Evolutionary conservation across 2,113 vertebrate species (phyloP).

Genomic region (Sylvietta virens): DNA sequence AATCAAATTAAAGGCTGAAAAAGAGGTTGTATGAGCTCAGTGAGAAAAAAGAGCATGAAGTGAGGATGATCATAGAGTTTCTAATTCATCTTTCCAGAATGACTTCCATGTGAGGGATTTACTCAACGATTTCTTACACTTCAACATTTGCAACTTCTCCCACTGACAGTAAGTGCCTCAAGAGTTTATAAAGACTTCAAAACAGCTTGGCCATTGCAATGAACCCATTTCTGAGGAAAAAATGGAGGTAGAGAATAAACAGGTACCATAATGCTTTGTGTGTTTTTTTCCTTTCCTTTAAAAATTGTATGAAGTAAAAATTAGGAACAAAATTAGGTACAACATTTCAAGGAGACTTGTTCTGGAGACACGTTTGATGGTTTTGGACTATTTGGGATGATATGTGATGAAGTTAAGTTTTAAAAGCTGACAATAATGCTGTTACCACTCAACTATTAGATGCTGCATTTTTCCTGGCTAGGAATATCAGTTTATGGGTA

Average conservation of each 20-base stretch:
- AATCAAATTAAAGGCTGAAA: neutral
- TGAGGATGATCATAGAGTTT: neutral
- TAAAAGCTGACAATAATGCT: neutral
- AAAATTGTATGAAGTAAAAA: neutral
- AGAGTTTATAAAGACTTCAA: neutral
- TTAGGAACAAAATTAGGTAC: neutral
- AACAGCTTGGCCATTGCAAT: neutral
- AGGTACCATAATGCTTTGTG: neutral
- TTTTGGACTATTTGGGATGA: neutral
- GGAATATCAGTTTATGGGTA: neutral
- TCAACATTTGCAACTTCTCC: neutral
- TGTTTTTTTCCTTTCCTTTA: neutral
- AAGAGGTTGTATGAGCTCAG: neutral
- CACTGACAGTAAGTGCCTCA: neutral
- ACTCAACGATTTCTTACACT: neutral
- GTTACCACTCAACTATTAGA: neutral
- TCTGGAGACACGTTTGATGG: neutral
- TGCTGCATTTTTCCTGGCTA: neutral
- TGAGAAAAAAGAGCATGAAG: neutral
- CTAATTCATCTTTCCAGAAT: conserved; percentile 13
- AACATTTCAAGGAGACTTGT: neutral
- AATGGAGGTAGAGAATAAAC: neutral
- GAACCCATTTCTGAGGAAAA: neutral
- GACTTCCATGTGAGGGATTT: neutral
- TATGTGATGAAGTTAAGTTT: neutral